phyloP scores from a whole-genome alignment of 1,140 invertebrate genomes.

The Eupristina koningsbergeri region DNA sequence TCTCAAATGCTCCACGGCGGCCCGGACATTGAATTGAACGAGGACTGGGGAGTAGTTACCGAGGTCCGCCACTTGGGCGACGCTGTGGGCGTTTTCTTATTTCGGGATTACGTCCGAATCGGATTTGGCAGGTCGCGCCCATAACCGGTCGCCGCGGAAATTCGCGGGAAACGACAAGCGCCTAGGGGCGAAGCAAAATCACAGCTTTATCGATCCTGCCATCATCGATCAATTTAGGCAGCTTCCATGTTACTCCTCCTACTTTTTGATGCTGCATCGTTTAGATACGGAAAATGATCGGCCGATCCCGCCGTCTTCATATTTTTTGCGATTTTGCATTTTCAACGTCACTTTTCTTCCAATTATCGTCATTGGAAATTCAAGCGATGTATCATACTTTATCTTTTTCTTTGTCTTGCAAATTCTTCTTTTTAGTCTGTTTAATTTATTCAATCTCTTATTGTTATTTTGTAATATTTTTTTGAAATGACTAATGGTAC shows the following conservation, averaged over 20 bases:
- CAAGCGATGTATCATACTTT: no score
- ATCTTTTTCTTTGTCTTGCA: no score
- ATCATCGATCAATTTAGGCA: background rate
- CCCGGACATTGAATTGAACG: conserved; percentile 73
- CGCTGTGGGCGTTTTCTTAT: conserved; percentile 58
- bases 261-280: no score
- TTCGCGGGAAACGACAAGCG: conserved; percentile 46
- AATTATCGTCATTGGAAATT: no score
- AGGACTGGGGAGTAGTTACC: conserved; percentile 65
- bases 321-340: no score
- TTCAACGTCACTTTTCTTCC: no score
- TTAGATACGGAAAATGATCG: background rate
- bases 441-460: no score
- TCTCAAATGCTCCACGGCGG: background rate
- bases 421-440: no score
- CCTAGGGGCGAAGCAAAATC: conserved; percentile 13
- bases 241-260: no score
- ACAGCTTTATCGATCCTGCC: background rate
- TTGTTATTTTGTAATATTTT: no score
- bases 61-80: conserved; percentile 61
- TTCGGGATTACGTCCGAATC: conserved; percentile 50
- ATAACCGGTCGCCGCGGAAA: conserved; percentile 32
- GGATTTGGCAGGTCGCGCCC: conserved; percentile 11
- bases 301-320: background rate
- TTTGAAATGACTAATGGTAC: no score